Evolutionary conservation across 53 echinoderm and acorn worm genomes (phyloP), one percentile per base, ranked within the genome.

Genomic region (Henricia sp.): DNA sequence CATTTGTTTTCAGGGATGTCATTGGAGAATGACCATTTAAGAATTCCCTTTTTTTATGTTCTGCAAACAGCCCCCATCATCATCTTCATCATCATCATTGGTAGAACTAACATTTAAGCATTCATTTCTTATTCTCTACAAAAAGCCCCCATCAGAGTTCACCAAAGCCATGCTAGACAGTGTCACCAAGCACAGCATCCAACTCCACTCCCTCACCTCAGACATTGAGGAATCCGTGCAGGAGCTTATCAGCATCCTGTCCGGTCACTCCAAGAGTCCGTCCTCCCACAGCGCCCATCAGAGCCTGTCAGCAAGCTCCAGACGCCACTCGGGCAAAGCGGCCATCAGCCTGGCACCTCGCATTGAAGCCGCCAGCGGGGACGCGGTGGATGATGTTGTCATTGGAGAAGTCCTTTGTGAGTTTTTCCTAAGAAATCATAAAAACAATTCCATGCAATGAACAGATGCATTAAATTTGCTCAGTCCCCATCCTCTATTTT

Each of bases 101-200:
- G n/a, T n/a, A n/a, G n/a, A n/a, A n/a, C n/a, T n/a, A n/a, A n/a
- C n/a, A n/a, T n/a, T n/a, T n/a, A n/a, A n/a, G n/a, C n/a, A n/a
- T n/a, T n/a, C n/a, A n/a, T n/a, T n/a, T n/a, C n/a, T n/a, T n/a
- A n/a, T n/a, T n/a, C n/a, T n/a, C n/a, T n/a, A n/a, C n/a, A n/a
- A 6, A 2, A 38, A 96, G 96, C 96, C 96, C 37, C 93, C 96
- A 9, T 74, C 87, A 68, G 85, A 87, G n/a, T 96, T 96, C 70
- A 91, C 93, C 0, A 82, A 84, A 37, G 83, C 74, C 11, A 87
- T 96, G 73, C 46, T 96, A 16, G 84, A 91, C 41, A 87, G 82
- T 19, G 91, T 96, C 14, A 70, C 69, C 17, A 50, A 82, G 11
- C 84, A 92, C 40, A 87, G 91, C 43, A 69, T 91, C 19, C 51